Evolutionary conservation across 2,797 vertebrate species (phyloP), one percentile per base, ranked within the genome.

Genomic region (Lithobates sylvaticus): DNA sequence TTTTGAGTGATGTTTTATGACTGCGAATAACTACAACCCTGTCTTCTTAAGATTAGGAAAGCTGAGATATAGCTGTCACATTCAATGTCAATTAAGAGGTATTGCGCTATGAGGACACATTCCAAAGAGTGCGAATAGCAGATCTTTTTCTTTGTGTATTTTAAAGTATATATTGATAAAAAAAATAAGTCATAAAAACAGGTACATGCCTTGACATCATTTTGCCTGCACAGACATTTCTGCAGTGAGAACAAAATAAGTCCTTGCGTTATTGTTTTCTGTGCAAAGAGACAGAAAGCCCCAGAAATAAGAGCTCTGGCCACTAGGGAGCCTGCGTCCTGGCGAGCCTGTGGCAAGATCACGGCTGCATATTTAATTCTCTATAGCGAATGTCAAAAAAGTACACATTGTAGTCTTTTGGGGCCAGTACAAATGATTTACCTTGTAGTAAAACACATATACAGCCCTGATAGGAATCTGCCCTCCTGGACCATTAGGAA

Each of bases 281-380:
- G 34, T 72, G 68, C 79, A 61, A 61, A 61, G 68, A 72, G 71
- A 81, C 78, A 80, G 12, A 68, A 44, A 21, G 27, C 47, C 12
- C 21, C 29, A 71, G 69, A 50, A 71, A 81, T 68, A 72, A 72
- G 68, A 81, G 47, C 68, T 39, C 15, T 23, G 50, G 54, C 68
- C 79, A 72, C 79, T 47, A 61, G 79, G 79, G 79, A 81, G n/a
- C 23, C 10, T 36, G 71, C 70, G 44, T 71, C 34, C 78, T 80
- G 78, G 64, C 69, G 54, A 58, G 79, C 79, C 79, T n/a, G 47
- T 61, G 69, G 79, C 69, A 81, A 72, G 69, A 81, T 81, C 79
- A 36, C 79, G 36, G 29, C 68, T 72, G 29, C 32, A 61, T 72
- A 71, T 72, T 50, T 81, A 69, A 72, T 72, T 70, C 42, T 67